Base-by-base conservation (phyloP, 2,797 vertebrate species). In the Rousettus madagascariensis region DNA sequence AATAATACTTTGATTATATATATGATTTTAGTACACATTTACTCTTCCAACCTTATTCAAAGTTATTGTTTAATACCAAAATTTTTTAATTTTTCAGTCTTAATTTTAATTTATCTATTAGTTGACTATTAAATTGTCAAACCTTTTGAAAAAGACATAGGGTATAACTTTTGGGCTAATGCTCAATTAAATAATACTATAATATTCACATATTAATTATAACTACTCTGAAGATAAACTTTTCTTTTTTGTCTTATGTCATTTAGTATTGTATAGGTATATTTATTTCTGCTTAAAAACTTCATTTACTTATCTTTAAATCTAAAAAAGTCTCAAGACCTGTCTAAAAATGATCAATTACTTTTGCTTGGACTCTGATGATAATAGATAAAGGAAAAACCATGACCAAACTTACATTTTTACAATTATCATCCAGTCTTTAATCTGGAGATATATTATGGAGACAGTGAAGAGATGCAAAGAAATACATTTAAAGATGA, bases 361-460 rank as follows among this genome's bases (percentile, higher is more conserved):
- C 61, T 90, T 80, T 61, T 88, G 9, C 11, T 86, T 74, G 15
- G 16, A 12, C 38, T 68, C 33, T 4, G 9, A 33, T 66, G 55
- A 66, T n/a, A 36, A 36, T 51, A 71, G 63, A 96, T 72, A 86
- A 82, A n/a, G 28, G 30, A 74, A 92, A 7, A 72, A 77, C 66
- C 49, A 68, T 49, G 59, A 78, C 74, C 17, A 63, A 33, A 63
- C 69, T 90, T 74, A 16, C 8, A 63, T 36, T 74, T 96, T 90
- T 71, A 63, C 3, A 69, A 55, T 46, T 80, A 68, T 65, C 53
- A 84, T 13, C 22, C 53, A 75, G 1, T 43, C 9, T 90, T 75
- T 65, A 92, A 90, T 75, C 33, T 77, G n/a, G 38, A 82, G 15
- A 82, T 95, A 77, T 93, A 53, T 57, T 65, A 78, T 83, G n/a